Evolutionary conservation across 2,113 vertebrate species (phyloP).

Genomic region (Leucoraja erinaceus): DNA sequence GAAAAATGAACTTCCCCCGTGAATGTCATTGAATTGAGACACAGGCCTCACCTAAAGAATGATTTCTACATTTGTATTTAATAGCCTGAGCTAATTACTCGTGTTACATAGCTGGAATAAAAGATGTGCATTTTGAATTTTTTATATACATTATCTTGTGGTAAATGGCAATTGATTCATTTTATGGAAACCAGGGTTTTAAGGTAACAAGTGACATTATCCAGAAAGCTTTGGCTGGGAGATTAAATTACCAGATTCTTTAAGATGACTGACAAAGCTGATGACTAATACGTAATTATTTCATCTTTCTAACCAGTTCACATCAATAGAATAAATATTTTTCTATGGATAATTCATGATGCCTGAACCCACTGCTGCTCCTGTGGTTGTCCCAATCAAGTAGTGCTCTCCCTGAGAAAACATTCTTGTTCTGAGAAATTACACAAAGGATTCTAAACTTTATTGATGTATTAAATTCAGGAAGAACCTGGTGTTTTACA

Average conservation of each 20-base stretch:
- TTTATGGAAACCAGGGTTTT: not conserved
- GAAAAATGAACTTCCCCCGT: not conserved
- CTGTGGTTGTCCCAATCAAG: not conserved
- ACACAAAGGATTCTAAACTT: not conserved
- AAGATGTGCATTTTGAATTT: not conserved
- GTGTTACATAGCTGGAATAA: not conserved
- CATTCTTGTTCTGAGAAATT: not conserved
- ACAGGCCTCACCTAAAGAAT: no score
- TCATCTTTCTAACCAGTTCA: not conserved
- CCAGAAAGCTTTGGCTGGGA: not conserved
- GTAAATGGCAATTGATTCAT: not conserved
- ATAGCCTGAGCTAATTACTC: not conserved
- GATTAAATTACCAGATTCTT: not conserved
- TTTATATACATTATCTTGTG: not conserved
- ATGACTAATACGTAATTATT: not conserved
- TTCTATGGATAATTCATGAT: not conserved
- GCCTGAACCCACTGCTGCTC: not conserved
- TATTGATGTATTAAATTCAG: not conserved
- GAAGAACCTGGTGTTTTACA: not conserved
- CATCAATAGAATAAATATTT: not conserved
- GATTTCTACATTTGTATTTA: not conserved
- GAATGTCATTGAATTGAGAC: not conserved
- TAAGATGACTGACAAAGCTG: not conserved
- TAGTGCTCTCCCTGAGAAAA: not conserved
- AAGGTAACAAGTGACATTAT: not conserved